A percentile compares a stretch with the other conserved stretches of the same genome.
Evolutionary conservation across 2,797 vertebrate genomes (phyloP).

Genomic region (Urosaurus nigricauda): DNA sequence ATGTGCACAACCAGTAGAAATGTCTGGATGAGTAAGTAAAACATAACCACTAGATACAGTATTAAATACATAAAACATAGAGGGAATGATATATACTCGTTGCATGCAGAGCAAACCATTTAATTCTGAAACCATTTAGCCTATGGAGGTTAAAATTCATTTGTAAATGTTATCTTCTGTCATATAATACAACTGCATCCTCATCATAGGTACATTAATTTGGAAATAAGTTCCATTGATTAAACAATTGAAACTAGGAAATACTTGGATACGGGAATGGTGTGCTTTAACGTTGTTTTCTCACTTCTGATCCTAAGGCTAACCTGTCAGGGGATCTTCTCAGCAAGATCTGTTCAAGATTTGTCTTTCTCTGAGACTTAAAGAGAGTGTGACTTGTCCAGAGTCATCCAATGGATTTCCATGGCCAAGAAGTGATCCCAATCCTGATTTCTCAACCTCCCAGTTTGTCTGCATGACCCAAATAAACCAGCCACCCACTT

Average conservation of each 20-base stretch:
- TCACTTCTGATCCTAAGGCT: too few relatives aligned
- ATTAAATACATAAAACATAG: conserved; percentile 12
- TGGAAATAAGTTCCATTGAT: neutral
- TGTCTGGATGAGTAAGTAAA: conserved; percentile 3
- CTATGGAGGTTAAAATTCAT: neutral
- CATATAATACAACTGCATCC: neutral
- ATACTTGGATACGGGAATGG: neutral
- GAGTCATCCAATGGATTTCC: too few relatives aligned
- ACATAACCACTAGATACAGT: conserved; percentile 35
- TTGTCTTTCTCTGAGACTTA: too few relatives aligned
- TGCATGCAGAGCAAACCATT: neutral
- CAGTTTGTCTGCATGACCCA: too few relatives aligned
- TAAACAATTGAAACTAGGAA: neutral
- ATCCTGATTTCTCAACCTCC: too few relatives aligned
- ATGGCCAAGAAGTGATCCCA: too few relatives aligned
- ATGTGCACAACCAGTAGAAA: neutral
- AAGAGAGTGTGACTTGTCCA: too few relatives aligned
- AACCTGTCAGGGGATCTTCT: too few relatives aligned
- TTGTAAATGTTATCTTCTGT: neutral
- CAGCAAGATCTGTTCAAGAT: too few relatives aligned
- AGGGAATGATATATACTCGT: neutral
- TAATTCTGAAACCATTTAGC: neutral
- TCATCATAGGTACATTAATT: neutral
- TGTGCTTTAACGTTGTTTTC: too few relatives aligned
- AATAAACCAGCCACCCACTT: too few relatives aligned